Base-by-base conservation (phyloP, 2,888 invertebrate species). In the Ferrisia virgata region DNA sequence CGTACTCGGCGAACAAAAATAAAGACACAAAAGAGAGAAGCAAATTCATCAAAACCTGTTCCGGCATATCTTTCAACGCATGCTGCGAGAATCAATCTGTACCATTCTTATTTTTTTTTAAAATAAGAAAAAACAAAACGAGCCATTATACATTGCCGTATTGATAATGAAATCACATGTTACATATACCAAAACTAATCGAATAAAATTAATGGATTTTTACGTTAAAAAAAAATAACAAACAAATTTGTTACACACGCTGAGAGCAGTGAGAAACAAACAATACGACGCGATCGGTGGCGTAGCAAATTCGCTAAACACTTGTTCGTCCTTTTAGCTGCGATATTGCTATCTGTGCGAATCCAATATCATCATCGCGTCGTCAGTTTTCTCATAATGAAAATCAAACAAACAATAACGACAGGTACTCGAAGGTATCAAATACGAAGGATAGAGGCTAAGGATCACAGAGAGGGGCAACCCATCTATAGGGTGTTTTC, bases 401-500 rank as follows among this genome's bases (percentile, higher is more conserved):
- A 76, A 76, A 76, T 76, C 72, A 76, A 76, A 53, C 53, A 53
- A 53, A 76, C 36, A 76, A 76, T 76, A 76, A 76, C 72, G 72
- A 76, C 72, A 76, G 72, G 72, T 76, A 76, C 72, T 76, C 72
- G 13, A 53, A 53, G 3, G 22, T 18, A 53, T 53, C 53, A 22
- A 22, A n/a, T n/a, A n/a, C n/a, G n/a, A n/a, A n/a, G n/a, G n/a
- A n/a, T n/a, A n/a, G n/a, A n/a, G n/a, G n/a, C n/a, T n/a, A n/a
- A n/a, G n/a, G n/a, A n/a, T n/a, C n/a, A n/a, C n/a, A 6, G 18
- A 1, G 40, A 53, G 53, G 53, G 5, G 13, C 1, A 22, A n/a
- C n/a, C n/a, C n/a, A n/a, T n/a, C n/a, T n/a, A n/a, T n/a, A 18
- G 0, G 22, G 22, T 18, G 22, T 18, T 9, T 9, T 53, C 53